phyloP scores from a whole-genome alignment of 2,113 vertebrate species.

The Eurystomus gularis region DNA sequence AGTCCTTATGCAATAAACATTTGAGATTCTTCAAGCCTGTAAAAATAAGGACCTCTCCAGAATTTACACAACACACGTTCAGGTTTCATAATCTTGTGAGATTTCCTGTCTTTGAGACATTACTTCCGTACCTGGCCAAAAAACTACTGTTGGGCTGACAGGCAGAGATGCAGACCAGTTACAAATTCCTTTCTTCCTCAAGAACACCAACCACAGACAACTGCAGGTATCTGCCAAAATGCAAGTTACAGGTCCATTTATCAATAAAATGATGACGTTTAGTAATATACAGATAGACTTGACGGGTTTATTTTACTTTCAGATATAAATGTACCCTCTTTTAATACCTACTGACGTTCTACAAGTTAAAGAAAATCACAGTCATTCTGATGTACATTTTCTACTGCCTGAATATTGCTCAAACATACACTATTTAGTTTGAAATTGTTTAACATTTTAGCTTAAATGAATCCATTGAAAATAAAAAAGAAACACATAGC shows the following conservation, averaged over 20 bases:
- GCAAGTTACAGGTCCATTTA: neutral
- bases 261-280: no score
- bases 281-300: neutral
- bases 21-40: neutral
- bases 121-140: neutral
- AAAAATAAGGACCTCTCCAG: neutral
- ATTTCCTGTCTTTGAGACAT: neutral
- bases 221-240: neutral
- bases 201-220: neutral
- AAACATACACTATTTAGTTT: neutral
- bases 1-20: fast-evolving
- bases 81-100: neutral
- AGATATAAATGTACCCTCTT: neutral
- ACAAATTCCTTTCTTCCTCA: neutral
- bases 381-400: neutral
- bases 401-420: neutral
- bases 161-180: neutral
- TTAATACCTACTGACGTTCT: neutral
- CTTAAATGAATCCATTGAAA: neutral
- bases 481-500: neutral
- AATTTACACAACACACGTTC: neutral
- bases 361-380: neutral
- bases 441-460: neutral
- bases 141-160: neutral
- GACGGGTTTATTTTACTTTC: neutral